These are phyloP conservation scores for Aromia moschata DNA, from an alignment of 2,888 invertebrate species.

Conservation along the genomic window DNA sequence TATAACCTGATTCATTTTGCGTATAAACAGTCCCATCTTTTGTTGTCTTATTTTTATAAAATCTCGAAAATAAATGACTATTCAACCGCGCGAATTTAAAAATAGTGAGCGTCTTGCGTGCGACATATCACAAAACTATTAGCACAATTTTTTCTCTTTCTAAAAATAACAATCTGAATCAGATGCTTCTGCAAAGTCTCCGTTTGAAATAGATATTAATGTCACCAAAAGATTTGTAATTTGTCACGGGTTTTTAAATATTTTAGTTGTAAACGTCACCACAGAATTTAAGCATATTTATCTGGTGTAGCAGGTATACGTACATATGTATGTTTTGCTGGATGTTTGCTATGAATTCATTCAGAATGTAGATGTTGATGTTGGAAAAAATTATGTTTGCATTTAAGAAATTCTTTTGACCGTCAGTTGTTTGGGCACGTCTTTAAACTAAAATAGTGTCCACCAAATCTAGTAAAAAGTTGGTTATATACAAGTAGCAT, in stretches of 20 bases:
- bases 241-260: conserved; percentile 6
- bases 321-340: not conserved
- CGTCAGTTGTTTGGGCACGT: too few species aligned
- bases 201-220: conserved; percentile 8
- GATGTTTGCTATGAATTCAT: not conserved
- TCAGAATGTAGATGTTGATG: not conserved
- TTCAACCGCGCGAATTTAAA: conserved; percentile 7
- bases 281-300: conserved; percentile 1
- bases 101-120: too few species aligned
- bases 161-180: conserved; percentile 7
- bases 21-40: too few species aligned
- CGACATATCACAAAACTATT: conserved; percentile 10
- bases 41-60: conserved; percentile 2
- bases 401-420: too few species aligned
- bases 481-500: too few species aligned
- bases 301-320: not conserved
- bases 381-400: too few species aligned
- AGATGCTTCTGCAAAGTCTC: not conserved
- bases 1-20: too few species aligned
- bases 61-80: conserved; percentile 6
- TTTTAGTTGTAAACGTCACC: conserved; percentile 12
- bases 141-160: not conserved
- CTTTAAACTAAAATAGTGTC: too few species aligned
- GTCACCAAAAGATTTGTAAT: conserved; percentile 17
- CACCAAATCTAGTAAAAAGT: too few species aligned